Evolutionary conservation across 2,797 vertebrate species (phyloP).

Genomic region (Acanthurus lineatus): DNA sequence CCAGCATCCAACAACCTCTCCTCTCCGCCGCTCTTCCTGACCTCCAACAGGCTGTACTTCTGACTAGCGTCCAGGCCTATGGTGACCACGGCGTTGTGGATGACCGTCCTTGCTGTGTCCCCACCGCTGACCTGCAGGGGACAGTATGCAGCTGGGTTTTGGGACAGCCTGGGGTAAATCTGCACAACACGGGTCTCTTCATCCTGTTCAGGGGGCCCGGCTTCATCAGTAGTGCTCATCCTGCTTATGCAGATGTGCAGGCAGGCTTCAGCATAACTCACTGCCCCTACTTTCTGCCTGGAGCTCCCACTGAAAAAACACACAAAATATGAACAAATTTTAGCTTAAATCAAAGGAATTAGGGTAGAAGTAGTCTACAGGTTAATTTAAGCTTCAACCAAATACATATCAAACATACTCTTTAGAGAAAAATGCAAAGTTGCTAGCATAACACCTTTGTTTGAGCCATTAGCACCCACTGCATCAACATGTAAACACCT

Average conservation of each 20-base stretch:
- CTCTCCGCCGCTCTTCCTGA: slow-evolving; percentile 85
- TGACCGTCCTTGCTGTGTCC: slow-evolving; percentile 85
- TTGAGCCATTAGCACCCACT: background rate
- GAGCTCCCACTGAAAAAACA: slow-evolving; percentile 71
- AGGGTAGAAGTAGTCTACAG: background rate
- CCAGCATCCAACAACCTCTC: slow-evolving; percentile 86
- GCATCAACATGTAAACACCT: background rate
- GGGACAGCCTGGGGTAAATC: slow-evolving; percentile 88
- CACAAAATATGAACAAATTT: background rate
- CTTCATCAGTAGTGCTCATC: slow-evolving; percentile 89
- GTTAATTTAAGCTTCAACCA: background rate
- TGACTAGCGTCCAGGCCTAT: slow-evolving; percentile 85
- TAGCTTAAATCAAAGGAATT: background rate
- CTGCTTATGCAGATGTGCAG: slow-evolving; percentile 73
- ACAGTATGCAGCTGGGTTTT: slow-evolving; percentile 82
- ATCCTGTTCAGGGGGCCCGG: slow-evolving; percentile 73
- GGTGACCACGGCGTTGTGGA: slow-evolving; percentile 82
- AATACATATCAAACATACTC: background rate
- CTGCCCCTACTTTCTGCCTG: slow-evolving; percentile 54
- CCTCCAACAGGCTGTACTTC: slow-evolving; percentile 90
- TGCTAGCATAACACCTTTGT: background rate
- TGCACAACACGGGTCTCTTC: slow-evolving; percentile 85
- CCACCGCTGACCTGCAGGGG: slow-evolving; percentile 85
- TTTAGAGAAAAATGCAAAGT: background rate
- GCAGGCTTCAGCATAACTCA: slow-evolving; percentile 86